Conservation (phyloP, 2,113 vertebrate species). For the Azemiops feae region DNA sequence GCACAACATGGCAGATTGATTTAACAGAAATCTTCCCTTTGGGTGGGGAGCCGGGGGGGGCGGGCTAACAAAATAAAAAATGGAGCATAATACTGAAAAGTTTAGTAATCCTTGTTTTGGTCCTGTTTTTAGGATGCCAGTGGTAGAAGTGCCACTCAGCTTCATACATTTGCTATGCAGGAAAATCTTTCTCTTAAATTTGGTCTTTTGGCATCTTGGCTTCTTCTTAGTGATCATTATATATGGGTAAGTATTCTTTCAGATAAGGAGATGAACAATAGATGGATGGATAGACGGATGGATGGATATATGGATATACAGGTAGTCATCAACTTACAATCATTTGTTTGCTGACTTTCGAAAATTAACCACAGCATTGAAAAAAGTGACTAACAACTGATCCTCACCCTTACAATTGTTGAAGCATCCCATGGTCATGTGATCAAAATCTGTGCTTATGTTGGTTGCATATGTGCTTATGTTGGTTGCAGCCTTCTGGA, state of each 20-base stretch:
- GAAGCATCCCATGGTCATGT: too few species aligned
- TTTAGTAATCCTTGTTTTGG: constrained; percentile 24
- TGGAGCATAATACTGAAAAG: background rate
- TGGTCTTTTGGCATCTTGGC: constrained; percentile 81
- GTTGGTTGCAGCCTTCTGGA: too few species aligned
- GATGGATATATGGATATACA: background rate
- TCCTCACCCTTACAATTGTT: background rate
- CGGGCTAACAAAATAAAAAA: background rate
- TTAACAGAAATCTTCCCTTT: background rate
- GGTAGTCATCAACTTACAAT: background rate
- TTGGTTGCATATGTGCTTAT: too few species aligned
- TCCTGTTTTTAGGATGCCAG: constrained; percentile 78
- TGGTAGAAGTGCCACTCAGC: constrained; percentile 70
- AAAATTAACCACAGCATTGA: background rate
- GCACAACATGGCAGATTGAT: background rate
- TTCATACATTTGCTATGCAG: constrained; percentile 85
- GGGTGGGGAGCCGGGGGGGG: background rate
- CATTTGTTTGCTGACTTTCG: background rate
- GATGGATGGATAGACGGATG: background rate
- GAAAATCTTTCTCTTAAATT: constrained; percentile 80
- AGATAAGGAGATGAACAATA: background rate
- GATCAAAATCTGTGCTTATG: too few species aligned
- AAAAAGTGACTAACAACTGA: background rate
- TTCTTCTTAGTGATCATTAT: constrained; percentile 90
- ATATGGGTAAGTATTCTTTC: constrained; percentile 74